These are phyloP conservation scores for Orthonevra nobilis DNA, from an alignment of 2,888 invertebrate species.

Conservation along the genomic window DNA sequence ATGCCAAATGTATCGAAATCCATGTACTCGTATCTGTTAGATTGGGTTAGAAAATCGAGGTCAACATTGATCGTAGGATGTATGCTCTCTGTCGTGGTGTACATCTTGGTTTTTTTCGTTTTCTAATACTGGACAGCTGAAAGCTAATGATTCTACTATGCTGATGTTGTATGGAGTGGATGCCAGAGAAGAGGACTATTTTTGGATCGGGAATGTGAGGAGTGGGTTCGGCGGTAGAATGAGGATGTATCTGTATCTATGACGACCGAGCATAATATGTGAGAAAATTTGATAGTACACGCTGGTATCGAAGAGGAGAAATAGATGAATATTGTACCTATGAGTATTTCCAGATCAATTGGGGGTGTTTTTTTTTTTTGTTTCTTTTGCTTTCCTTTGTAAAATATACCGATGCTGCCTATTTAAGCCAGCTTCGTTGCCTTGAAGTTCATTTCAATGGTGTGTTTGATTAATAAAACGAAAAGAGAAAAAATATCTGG, in stretches of 20 bases:
- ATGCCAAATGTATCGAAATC: neutral
- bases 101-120: too few species aligned
- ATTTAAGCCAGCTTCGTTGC: conserved; percentile 44
- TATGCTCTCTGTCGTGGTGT: conserved; percentile 4
- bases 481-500: too few species aligned
- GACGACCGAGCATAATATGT: too few species aligned
- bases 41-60: conserved; percentile 50
- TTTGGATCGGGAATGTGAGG: conserved; percentile 13
- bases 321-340: neutral
- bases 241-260: conserved; percentile 19
- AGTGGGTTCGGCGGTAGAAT: conserved; percentile 22
- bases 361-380: conserved; percentile 14
- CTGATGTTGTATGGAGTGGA: conserved; percentile 5
- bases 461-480: conserved; percentile 33
- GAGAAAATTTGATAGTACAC: conserved; percentile 36
- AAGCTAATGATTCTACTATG: conserved; percentile 45
- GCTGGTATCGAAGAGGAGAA: neutral
- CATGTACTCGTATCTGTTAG: conserved; percentile 6
- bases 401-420: conserved; percentile 26
- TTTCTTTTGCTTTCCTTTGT: too few species aligned
- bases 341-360: conserved; percentile 44
- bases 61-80: conserved; percentile 42
- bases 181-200: conserved; percentile 23
- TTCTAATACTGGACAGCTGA: conserved; percentile 58
- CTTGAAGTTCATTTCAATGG: conserved; percentile 48